These are phyloP conservation scores for Lordiphosa clarofinis DNA, from an alignment of 1,140 invertebrate species.

Conservation along the genomic window DNA sequence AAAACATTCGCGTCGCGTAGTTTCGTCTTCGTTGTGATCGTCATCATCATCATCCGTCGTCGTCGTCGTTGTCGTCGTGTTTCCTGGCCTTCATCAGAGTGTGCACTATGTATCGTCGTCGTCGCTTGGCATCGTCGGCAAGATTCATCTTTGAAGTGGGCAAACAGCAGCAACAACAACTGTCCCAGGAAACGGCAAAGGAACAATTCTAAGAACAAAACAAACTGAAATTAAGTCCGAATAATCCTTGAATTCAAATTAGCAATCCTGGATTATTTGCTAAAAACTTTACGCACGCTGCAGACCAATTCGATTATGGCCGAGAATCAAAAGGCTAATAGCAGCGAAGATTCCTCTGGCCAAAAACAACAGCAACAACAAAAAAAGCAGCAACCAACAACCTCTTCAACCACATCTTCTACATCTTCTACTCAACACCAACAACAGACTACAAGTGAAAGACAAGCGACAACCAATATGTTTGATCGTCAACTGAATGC, in stretches of 20 bases:
- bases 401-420: constrained; percentile 40
- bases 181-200: constrained; percentile 22
- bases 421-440: constrained; percentile 39
- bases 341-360: constrained; percentile 74
- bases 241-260: constrained; percentile 53
- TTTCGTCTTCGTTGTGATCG: constrained; percentile 13
- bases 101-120: constrained; percentile 61
- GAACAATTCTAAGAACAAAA: constrained; percentile 8
- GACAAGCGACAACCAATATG: constrained; percentile 54
- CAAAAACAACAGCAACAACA: constrained; percentile 71
- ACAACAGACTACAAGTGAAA: constrained; percentile 54
- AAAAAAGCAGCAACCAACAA: constrained; percentile 51
- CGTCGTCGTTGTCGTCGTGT: constrained; percentile 23
- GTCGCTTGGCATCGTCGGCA: constrained; percentile 37
- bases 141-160: constrained; percentile 63
- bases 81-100: constrained; percentile 10
- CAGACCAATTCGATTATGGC: constrained; percentile 79
- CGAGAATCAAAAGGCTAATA: constrained; percentile 76
- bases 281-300: constrained; percentile 77
- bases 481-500: constrained; percentile 64
- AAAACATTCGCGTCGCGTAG: constrained; percentile 10
- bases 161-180: constrained; percentile 39
- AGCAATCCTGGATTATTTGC: constrained; percentile 79
- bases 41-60: constrained; percentile 15
- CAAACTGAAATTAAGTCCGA: constrained; percentile 14